Conservation (phyloP, 2,113 vertebrate species). For the Halcyon malimbica region DNA sequence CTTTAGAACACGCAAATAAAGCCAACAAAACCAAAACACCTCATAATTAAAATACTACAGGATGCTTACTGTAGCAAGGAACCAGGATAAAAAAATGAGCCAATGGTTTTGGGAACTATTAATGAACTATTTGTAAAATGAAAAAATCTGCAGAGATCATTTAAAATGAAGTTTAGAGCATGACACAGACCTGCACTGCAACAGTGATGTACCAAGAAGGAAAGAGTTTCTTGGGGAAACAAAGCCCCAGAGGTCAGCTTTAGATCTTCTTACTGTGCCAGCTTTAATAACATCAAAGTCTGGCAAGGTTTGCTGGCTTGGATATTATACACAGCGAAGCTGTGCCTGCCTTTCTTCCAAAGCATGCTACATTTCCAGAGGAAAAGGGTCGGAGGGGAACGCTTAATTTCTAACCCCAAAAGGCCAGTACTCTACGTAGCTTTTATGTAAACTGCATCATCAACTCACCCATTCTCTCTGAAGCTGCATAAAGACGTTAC, state of each 20-base stretch:
- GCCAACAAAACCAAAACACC: neutral
- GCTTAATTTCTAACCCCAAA: neutral
- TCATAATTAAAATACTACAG: neutral
- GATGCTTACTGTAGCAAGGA: neutral
- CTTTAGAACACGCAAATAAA: neutral
- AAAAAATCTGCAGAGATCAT: neutral
- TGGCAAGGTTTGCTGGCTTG: neutral
- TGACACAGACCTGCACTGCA: neutral
- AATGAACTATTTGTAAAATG: neutral
- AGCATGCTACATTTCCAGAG: neutral
- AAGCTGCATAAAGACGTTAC: neutral
- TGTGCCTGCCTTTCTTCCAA: neutral
- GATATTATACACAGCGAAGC: rapidly evolving
- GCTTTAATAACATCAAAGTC: neutral
- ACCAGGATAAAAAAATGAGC: neutral
- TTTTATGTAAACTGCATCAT: neutral
- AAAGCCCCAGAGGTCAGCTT: neutral
- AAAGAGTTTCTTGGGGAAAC: neutral
- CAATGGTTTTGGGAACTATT: neutral
- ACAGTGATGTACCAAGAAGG: neutral
- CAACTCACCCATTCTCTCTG: neutral
- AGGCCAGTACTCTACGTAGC: neutral
- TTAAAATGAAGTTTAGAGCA: neutral
- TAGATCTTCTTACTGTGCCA: neutral
- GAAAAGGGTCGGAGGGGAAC: rapidly evolving